These are phyloP conservation scores for Pyralis farinalis DNA, from an alignment of 2,888 invertebrate genomes.

Conservation along the genomic window DNA sequence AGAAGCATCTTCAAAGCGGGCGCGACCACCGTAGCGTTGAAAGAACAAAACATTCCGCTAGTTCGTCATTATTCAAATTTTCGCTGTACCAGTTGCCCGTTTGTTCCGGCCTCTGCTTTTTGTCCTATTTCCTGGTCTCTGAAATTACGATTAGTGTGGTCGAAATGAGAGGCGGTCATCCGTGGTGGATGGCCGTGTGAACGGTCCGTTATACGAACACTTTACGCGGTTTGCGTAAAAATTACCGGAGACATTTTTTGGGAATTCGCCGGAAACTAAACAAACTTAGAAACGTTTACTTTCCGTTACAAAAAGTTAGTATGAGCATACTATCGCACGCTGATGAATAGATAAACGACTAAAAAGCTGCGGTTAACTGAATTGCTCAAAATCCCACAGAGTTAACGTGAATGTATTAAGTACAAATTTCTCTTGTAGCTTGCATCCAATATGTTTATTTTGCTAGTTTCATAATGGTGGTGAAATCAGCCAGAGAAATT, in stretches of 20 bases:
- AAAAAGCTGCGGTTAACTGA: slow-evolving; percentile 3
- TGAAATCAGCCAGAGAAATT: neutral
- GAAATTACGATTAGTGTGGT: slow-evolving; percentile 76
- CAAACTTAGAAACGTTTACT: slow-evolving; percentile 11
- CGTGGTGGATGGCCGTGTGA: slow-evolving; percentile 75
- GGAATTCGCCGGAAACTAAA: slow-evolving; percentile 23
- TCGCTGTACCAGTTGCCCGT: slow-evolving; percentile 75
- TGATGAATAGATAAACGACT: slow-evolving; percentile 3
- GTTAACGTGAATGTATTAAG: slow-evolving; percentile 2
- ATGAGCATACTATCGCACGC: slow-evolving; percentile 1
- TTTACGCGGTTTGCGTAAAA: slow-evolving; percentile 47
- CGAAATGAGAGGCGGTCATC: slow-evolving; percentile 72
- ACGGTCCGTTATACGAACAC: slow-evolving; percentile 67
- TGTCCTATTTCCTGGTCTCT: slow-evolving; percentile 72
- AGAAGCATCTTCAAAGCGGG: slow-evolving; percentile 26
- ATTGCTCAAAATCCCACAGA: slow-evolving; percentile 1
- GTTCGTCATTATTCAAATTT: slow-evolving; percentile 78
- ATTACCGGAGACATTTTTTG: slow-evolving; percentile 19
- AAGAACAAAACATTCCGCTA: slow-evolving; percentile 73
- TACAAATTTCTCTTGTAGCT: neutral
- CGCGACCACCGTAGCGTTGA: slow-evolving; percentile 67
- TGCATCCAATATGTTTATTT: neutral
- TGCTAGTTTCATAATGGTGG: neutral
- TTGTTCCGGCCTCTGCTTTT: slow-evolving; percentile 76
- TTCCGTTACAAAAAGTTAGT: slow-evolving; percentile 14